phyloP scores from a whole-genome alignment of 2,113 vertebrate genomes.

The Sinocyclocheilus anshuiensis region DNA sequence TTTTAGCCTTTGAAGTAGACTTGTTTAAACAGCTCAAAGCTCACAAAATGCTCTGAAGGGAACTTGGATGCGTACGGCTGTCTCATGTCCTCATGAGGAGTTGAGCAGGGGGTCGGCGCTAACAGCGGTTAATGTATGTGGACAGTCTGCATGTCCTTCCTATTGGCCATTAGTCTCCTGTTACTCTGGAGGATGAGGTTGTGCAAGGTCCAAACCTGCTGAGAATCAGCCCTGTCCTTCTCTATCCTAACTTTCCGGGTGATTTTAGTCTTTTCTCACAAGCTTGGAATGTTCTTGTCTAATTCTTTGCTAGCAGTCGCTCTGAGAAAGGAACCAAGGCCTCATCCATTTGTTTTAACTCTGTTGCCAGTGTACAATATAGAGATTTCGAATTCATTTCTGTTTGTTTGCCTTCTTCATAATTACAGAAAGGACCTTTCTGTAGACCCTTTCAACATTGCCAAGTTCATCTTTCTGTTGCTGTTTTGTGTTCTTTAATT shows the following conservation, averaged over 20 bases:
- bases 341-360: slow-evolving; percentile 1
- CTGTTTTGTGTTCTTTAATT: slow-evolving; percentile 40
- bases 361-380: background rate
- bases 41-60: background rate
- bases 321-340: slow-evolving; percentile 5
- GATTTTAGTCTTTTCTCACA: slow-evolving; percentile 20
- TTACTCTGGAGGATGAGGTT: slow-evolving; percentile 3
- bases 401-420: background rate
- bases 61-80: background rate
- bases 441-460: background rate
- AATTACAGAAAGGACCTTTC: slow-evolving; percentile 18
- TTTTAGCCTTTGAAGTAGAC: slow-evolving; percentile 13
- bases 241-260: background rate
- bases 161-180: slow-evolving; percentile 17
- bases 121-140: slow-evolving; percentile 36
- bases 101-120: background rate
- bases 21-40: slow-evolving; percentile 1
- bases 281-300: slow-evolving; percentile 16
- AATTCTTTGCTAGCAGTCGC: background rate
- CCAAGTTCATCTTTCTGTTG: slow-evolving; percentile 18
- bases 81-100: background rate
- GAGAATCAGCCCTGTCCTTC: slow-evolving; percentile 22
- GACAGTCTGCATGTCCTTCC: slow-evolving; percentile 42
- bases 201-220: slow-evolving; percentile 8
- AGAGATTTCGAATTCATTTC: background rate